Evolutionary conservation across 1,140 invertebrate genomes (phyloP), one percentile per base, ranked within the genome.

Genomic region (Spodoptera frugiperda): DNA sequence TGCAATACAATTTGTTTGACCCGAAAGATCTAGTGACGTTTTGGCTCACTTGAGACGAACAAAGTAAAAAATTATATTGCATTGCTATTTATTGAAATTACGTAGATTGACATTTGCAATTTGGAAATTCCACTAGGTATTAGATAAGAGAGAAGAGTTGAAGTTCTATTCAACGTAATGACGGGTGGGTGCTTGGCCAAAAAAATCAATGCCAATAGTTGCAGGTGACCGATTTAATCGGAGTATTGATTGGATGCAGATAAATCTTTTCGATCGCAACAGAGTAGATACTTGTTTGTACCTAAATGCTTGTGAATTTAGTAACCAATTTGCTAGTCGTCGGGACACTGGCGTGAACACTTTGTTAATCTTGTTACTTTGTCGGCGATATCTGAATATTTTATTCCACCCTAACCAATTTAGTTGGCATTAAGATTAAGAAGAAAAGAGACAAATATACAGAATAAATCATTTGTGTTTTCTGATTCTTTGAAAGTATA

Each of bases 331-430:
- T n/a, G n/a, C n/a, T n/a, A 82, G 75, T 65, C 67, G 68, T 81
- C 76, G 72, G 76, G 63, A 78, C 79, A 67, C 57, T 59, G 70
- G 55, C 30, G 33, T 68, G 8, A 46, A 51, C 54, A 30, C 68
- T 78, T 81, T 78, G 78, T 78, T 81, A 77, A 80, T 70, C 17
- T 39, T n/a, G 14, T 21, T 73, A 39, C 33, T 49, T 78, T 53
- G 57, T 65, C 57, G 33, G 33, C 44, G 44, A 39, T 17, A 39
- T 48, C 30, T 21, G 25, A 59, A 25, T 39, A 30, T 30, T 59
- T 48, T 49, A 12, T 48, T 3, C 8, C 11, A 6, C 44, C 21
- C 12, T 46, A 14, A 10, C 21, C 71, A 73, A 61, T 73, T 61
- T 61, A 33, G 12, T 73, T 17, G 19, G 17, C 33, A 55, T 46